phyloP scores from a whole-genome alignment of 2,888 invertebrate genomes.

The Abrostola tripartita region DNA sequence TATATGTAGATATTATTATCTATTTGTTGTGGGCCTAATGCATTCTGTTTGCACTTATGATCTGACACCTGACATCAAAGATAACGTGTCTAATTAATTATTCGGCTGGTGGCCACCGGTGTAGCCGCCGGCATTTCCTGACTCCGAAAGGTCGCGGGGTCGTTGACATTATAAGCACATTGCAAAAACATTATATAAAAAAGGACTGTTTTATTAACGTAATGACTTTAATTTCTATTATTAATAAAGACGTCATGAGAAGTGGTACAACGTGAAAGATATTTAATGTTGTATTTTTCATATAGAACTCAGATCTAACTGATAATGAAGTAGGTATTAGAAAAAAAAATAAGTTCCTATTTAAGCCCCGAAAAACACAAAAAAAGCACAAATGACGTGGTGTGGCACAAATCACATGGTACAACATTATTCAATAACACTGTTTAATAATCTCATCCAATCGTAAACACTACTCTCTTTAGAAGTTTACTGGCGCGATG shows the following conservation, averaged over 20 bases:
- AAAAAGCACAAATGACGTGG: too few relatives aligned
- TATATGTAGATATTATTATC: slow-evolving; percentile 6
- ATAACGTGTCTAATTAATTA: slow-evolving; percentile 4
- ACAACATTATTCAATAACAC: too few relatives aligned
- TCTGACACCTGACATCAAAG: not conserved
- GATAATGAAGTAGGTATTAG: not conserved
- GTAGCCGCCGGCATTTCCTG: slow-evolving; percentile 1
- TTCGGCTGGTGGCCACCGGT: not conserved
- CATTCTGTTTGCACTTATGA: slow-evolving; percentile 1
- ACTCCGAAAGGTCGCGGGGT: not conserved
- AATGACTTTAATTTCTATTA: not conserved
- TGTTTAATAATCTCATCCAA: too few relatives aligned
- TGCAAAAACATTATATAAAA: slow-evolving; percentile 1
- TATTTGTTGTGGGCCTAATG: slow-evolving; percentile 12
- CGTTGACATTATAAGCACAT: not conserved
- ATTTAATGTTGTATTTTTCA: too few relatives aligned
- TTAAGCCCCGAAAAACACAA: too few relatives aligned
- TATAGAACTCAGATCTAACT: too few relatives aligned
- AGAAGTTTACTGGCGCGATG: too few relatives aligned
- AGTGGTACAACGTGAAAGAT: not conserved
- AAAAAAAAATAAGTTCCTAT: too few relatives aligned
- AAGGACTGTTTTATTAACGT: not conserved
- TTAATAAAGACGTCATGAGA: not conserved
- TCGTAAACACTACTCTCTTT: too few relatives aligned
- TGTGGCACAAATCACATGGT: too few relatives aligned